Evolutionary conservation across 2,888 invertebrate species (phyloP), one percentile per base, ranked within the genome.

Genomic region (Byasa hedistus): DNA sequence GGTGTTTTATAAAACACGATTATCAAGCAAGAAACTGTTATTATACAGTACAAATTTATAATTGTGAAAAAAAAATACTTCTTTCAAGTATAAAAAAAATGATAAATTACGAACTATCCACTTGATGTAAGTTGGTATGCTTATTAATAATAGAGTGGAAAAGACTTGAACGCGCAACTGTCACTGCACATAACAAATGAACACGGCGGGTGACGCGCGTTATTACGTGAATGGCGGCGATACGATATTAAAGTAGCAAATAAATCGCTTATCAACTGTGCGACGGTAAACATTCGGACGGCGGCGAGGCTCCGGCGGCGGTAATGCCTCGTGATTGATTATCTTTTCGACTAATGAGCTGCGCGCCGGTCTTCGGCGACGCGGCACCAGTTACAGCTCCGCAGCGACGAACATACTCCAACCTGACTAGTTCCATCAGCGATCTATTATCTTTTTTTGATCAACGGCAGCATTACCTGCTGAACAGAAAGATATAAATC

Each of bases 291-390:
- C 71, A 73, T 71, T 71, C 58, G 58, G 62, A 66, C 66, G 58
- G 71, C 76, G 75, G 77, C 74, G 76, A 75, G 76, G 76, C 75
- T 77, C 77, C 78, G 75, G 73, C 77, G 70, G 71, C 75, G 84
- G 83, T 87, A 86, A 87, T 89, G 84, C 86, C 77, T 76, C 77
- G 82, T 89, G 89, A 90, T 90, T 87, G 90, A 90, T 90, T 86
- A 86, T 89, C 84, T 81, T 83, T 78, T 78, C 76, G 75, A 81
- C 86, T 89, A 89, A 90, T 90, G 89, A 90, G 87, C 84, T 84
- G 79, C 74, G 75, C 79, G 77, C 79, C 79, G 74, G 79, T 80
- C 80, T 83, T 79, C 69, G 71, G 73, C 23, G 61, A 48, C 22
- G 54, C 72, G 77, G 79, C 61, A 0, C 66, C 79, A 82, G 78